Percentiles rank a stretch among this genome's conserved stretches.
Evolutionary conservation across 2,113 vertebrate species (phyloP).

Genomic region (Promerops cafer): DNA sequence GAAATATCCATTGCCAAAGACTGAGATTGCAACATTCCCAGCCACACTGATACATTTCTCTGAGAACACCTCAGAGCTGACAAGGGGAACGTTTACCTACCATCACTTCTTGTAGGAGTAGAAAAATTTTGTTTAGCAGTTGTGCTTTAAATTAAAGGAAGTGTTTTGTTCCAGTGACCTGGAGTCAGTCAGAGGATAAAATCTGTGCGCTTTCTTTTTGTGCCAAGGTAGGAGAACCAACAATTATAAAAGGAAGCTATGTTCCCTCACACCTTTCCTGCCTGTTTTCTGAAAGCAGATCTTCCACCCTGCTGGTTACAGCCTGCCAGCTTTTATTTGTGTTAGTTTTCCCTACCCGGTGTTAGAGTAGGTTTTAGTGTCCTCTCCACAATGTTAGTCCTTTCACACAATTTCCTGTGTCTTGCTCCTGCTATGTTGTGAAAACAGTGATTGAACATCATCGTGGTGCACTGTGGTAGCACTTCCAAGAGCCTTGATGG

Average conservation of each 20-base stretch:
- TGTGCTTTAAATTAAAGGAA: conserved; percentile 37
- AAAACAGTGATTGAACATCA: not conserved
- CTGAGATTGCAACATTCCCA: not conserved
- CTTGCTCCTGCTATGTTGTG: not conserved
- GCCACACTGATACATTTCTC: not conserved
- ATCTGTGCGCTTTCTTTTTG: not conserved
- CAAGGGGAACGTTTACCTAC: not conserved
- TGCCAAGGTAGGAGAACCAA: conserved; percentile 33
- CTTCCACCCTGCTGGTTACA: not conserved
- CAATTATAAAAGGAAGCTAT: conserved; percentile 36
- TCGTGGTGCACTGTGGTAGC: not conserved
- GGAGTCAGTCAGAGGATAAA: not conserved
- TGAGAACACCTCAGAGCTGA: not conserved
- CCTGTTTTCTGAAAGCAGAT: conserved; percentile 29
- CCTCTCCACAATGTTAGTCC: not conserved
- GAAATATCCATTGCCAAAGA: not conserved
- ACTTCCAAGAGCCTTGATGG: not conserved
- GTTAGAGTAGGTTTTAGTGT: not conserved
- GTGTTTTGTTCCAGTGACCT: conserved; percentile 4
- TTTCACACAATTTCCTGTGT: not conserved
- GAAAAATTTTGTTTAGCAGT: not conserved
- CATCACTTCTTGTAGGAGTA: not conserved
- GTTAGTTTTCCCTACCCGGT: not conserved
- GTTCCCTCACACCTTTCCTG: conserved; percentile 55
- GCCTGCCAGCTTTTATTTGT: not conserved